A percentile compares a stretch with the other conserved stretches of the same genome.
Conservation (phyloP, 2,113 vertebrate species). For the Stomatorhinus ivindoensis region DNA sequence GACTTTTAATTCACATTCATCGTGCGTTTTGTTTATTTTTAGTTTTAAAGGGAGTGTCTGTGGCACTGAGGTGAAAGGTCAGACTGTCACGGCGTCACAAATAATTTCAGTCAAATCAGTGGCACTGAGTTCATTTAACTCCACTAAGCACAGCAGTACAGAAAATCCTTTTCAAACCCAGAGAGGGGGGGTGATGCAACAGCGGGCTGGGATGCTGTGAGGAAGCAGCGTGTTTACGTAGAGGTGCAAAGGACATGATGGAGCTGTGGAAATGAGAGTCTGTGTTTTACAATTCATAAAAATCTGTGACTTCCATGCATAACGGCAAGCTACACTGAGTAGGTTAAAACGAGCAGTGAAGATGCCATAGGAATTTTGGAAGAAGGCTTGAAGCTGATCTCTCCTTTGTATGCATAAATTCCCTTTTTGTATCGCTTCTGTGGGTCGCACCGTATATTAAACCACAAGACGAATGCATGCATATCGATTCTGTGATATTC, state of each 20-base stretch:
- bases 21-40: neutral
- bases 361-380: neutral
- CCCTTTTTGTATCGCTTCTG: neutral
- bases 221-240: neutral
- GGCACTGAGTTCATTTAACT: neutral
- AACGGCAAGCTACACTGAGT: constrained; percentile 51
- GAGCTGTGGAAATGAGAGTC: neutral
- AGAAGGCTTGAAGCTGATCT: neutral
- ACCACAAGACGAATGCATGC: neutral
- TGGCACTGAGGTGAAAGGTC: neutral
- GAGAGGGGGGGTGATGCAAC: neutral
- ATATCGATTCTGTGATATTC: neutral
- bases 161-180: neutral
- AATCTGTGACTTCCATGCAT: constrained; percentile 38
- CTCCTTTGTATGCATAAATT: neutral
- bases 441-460: neutral
- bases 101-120: neutral
- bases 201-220: neutral
- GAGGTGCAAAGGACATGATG: neutral
- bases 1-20: neutral
- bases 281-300: constrained; percentile 38
- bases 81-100: neutral
- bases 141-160: neutral
- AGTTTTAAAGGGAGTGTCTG: neutral
- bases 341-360: constrained; percentile 28